These are phyloP conservation scores for Loxodonta africana DNA, from an alignment of 2,113 vertebrate genomes.

Conservation along the genomic window DNA sequence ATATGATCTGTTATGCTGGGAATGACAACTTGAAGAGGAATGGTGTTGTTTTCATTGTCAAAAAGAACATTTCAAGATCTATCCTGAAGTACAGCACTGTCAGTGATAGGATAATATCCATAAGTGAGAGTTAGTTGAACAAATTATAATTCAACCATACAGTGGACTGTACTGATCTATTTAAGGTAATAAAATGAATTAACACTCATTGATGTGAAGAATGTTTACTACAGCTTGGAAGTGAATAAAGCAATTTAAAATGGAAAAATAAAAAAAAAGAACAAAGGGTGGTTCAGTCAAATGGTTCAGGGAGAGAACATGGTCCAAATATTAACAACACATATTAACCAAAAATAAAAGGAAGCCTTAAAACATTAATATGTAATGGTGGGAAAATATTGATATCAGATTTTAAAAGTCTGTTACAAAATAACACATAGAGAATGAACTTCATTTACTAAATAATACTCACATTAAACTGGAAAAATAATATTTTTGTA, in stretches of 20 bases:
- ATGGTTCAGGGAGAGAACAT: fast-evolving
- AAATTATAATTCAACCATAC: fast-evolving
- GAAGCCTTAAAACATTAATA: not conserved
- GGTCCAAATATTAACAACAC: not conserved
- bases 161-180: fast-evolving
- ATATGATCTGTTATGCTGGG: too few species aligned
- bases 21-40: too few species aligned
- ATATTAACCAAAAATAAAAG: not conserved
- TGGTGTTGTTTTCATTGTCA: too few species aligned
- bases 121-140: not conserved
- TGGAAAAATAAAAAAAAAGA: too few species aligned
- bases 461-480: not conserved
- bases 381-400: not conserved
- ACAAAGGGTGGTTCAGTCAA: not conserved
- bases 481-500: not conserved
- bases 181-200: not conserved
- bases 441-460: not conserved
- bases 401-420: not conserved
- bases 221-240: not conserved
- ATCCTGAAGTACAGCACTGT: too few species aligned
- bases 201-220: not conserved
- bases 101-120: too few species aligned
- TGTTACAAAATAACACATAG: not conserved
- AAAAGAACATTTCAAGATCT: too few species aligned
- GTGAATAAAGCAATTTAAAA: not conserved